Base-by-base conservation (phyloP, 2,113 vertebrate genomes). In the Xerus inauris region DNA sequence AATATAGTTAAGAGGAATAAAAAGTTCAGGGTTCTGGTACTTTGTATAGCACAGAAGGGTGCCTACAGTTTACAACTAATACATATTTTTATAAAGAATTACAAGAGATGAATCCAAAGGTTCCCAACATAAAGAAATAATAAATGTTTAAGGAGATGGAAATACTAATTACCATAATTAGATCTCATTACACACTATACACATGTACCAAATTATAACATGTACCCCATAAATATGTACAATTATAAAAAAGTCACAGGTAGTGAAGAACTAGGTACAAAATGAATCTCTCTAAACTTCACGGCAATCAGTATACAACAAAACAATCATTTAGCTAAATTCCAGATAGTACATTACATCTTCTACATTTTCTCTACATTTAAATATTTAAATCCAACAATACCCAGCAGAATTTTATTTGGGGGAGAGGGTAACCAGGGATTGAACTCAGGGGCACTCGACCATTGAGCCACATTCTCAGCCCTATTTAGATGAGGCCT, bases 291-390 rank as follows among this genome's bases (percentile, higher is more conserved):
- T 62, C 35, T 62, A 57, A 32, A 47, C 14, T 64, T 69, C 67
- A 65, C 30, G 19, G 65, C 64, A 83, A 62, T 51, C 75, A 87
- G n/a, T 54, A 76, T 62, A 22, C 14, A 76, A 87, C 73, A 71
- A 95, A 85, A 81, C 38, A 95, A 65, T 28, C 16, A 77, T 45
- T 30, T 51, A 62, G 10, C 45, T 59, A 88, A 92, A 69, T 92
- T 82, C 20, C 69, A n/a, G 64, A 35, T 16, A 51, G 22, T 49
- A 35, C 5, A 82, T 82, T 67, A 51, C 5, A 57, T 67, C 32
- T 75, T 57, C 54, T 19, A 67, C 26, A 19, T 82, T 73, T 26
- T 75, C 47, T 82, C 47, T 75, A 57, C 32, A 84, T 62, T 51
- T 82, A 64, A 75, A 54, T 72, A 86, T 92, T 82, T 57, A 59